Evolutionary conservation across 2,797 vertebrate genomes (phyloP), one percentile per base, ranked within the genome.

Genomic region (Linurgus olivaceus): DNA sequence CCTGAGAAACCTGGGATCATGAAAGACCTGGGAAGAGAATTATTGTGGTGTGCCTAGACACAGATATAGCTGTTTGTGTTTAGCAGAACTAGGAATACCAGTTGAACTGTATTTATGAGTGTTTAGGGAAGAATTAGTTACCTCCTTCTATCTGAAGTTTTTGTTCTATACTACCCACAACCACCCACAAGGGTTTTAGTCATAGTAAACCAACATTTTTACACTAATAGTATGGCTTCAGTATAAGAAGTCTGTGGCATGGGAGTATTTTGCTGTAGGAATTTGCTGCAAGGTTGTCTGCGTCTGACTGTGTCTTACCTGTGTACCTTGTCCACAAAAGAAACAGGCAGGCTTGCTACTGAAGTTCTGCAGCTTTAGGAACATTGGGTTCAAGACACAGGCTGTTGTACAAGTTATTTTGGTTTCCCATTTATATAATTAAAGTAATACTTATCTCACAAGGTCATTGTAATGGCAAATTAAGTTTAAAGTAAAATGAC

Each of bases 401-500:
- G 28, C 48, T 93, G 48, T 67, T 94, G 42, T 78, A 80, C n/a
- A 86, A 80, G 45, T 90, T 80, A 75, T 65, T 94, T 96, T 67
- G 10, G 28, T 90, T 91, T 93, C 50, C 28, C 31, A 1, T 68
- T 96, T 91, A 85, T 65, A 86, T 80, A 87, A 76, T 72, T 45
- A 77, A 88, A 87, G 85, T 89, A 90, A 77, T 74, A 47, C 26
- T 79, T 88, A 62, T 38, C 31, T 94, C 54, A 80, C 54, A 62
- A 75, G 26, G 44, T 77, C 73, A 66, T 47, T 95, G 79, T 66
- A 93, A 86, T 91, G 85, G 50, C 85, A 94, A 90, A 93, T 90
- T 79, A 77, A 86, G 65, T 76, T 83, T 63, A 57, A 37, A 79
- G 61, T 86, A 80, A 93, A 90, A 71, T 86, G 50, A 83, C 61